A percentile compares a stretch with the other conserved stretches of the same genome.
phyloP scores from a whole-genome alignment of 2,113 vertebrate species.

The Oenanthe oenanthe region DNA sequence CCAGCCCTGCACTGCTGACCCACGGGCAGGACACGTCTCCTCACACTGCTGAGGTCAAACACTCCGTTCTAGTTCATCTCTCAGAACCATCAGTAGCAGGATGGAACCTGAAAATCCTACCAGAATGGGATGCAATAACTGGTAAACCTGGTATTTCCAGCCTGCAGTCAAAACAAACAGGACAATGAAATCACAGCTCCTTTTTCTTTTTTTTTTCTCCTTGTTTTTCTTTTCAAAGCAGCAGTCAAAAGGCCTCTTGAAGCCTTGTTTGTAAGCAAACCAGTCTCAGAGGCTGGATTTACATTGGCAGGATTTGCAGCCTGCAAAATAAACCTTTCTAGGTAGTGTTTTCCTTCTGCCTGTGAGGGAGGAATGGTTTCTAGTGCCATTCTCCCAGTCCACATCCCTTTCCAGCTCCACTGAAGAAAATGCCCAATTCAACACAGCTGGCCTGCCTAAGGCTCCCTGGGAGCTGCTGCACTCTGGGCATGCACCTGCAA shows the following conservation, averaged over 20 bases:
- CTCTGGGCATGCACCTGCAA: conserved; percentile 1
- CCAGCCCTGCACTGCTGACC: background rate
- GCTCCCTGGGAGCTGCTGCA: background rate
- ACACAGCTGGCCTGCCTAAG: conserved; percentile 29
- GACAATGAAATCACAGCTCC: background rate
- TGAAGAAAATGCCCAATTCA: conserved; percentile 44
- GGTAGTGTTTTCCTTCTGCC: conserved; percentile 61
- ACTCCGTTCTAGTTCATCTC: background rate
- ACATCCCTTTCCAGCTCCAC: background rate
- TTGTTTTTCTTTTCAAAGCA: background rate
- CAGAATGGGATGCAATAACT: conserved; percentile 16
- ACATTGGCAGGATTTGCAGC: conserved; percentile 30
- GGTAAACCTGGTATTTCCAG: conserved; percentile 58
- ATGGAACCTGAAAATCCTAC: conserved; percentile 47
- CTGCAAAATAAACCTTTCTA: conserved; percentile 66
- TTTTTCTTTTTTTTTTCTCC: background rate
- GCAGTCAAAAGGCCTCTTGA: conserved; percentile 52
- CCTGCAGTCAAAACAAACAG: conserved; percentile 51
- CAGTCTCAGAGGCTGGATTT: conserved; percentile 50
- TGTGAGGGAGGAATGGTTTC: conserved; percentile 9
- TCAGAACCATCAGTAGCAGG: background rate
- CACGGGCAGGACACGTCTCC: background rate
- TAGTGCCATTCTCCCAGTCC: background rate
- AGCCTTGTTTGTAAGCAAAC: conserved; percentile 47
- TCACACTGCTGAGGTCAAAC: background rate